These are phyloP conservation scores for Phrynosoma blainvillii DNA, from an alignment of 2,113 vertebrate genomes.

Conservation along the genomic window DNA sequence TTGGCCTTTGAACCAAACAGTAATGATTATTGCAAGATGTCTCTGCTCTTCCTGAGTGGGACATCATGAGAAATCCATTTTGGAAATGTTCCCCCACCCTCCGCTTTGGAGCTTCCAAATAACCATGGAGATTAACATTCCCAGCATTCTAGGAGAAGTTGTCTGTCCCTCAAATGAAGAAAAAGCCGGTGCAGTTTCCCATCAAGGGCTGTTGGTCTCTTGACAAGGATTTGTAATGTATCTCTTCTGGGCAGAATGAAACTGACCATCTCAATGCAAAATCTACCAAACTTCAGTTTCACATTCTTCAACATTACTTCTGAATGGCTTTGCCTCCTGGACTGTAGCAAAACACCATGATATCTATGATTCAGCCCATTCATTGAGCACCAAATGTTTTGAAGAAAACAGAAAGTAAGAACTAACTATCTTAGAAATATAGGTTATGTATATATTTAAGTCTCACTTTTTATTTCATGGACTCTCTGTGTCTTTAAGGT, in stretches of 20 bases:
- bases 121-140: background rate
- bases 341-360: conserved; percentile 8
- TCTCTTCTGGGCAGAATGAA: conserved; percentile 13
- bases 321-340: conserved; percentile 1
- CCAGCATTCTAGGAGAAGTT: background rate
- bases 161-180: conserved; percentile 42
- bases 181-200: background rate
- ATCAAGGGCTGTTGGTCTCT: conserved; percentile 27
- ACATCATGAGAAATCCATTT: conserved; percentile 38
- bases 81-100: background rate
- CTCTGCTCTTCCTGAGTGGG: conserved; percentile 20
- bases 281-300: background rate
- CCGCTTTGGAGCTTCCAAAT: background rate
- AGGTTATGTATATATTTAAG: background rate
- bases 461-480: conserved; percentile 6
- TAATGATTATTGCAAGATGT: background rate
- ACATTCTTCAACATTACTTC: conserved; percentile 7
- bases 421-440: conserved; percentile 1
- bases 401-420: background rate
- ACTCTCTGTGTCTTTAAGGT: background rate
- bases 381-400: conserved; percentile 32
- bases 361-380: conserved; percentile 44
- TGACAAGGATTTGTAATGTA: conserved; percentile 10
- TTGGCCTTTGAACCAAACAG: conserved; percentile 17
- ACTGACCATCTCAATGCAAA: background rate